A percentile compares a stretch with the other conserved stretches of the same genome.
Conservation (phyloP, 2,888 invertebrate genomes). For the Aphrophora alni region DNA sequence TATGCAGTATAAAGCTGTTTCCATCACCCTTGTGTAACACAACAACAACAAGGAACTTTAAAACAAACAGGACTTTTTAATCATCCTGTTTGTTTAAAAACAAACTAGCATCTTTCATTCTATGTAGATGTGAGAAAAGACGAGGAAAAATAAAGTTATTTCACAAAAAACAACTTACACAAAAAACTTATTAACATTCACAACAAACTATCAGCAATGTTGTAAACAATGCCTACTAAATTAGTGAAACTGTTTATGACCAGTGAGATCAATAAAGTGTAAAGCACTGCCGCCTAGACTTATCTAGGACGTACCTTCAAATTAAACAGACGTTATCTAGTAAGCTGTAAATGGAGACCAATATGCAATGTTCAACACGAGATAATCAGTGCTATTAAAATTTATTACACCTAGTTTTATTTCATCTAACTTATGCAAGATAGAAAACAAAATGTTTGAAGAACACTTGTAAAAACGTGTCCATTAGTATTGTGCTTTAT, state of each 20-base stretch:
- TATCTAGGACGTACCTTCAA: not conserved
- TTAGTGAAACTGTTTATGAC: not conserved
- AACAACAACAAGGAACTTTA: too few species aligned
- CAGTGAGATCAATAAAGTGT: not conserved
- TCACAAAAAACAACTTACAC: too few species aligned
- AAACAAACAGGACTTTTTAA: too few species aligned
- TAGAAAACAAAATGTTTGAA: not conserved
- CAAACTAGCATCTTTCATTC: too few species aligned
- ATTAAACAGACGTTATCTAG: not conserved
- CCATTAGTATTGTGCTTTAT: not conserved
- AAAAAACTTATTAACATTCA: too few species aligned
- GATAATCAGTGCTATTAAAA: not conserved
- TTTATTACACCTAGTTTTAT: not conserved
- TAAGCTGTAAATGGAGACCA: not conserved
- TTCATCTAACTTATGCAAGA: conserved; percentile 2
- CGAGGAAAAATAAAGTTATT: too few species aligned
- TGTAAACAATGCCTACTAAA: conserved; percentile 3
- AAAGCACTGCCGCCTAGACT: conserved; percentile 1
- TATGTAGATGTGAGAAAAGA: too few species aligned
- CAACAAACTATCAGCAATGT: too few species aligned
- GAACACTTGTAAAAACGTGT: not conserved
- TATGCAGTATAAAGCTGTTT: too few species aligned
- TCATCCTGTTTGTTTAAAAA: too few species aligned
- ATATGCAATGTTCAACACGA: not conserved
- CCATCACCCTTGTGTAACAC: too few species aligned